phyloP scores from a whole-genome alignment of 2,113 vertebrate genomes.

The Hyaena hyaena region DNA sequence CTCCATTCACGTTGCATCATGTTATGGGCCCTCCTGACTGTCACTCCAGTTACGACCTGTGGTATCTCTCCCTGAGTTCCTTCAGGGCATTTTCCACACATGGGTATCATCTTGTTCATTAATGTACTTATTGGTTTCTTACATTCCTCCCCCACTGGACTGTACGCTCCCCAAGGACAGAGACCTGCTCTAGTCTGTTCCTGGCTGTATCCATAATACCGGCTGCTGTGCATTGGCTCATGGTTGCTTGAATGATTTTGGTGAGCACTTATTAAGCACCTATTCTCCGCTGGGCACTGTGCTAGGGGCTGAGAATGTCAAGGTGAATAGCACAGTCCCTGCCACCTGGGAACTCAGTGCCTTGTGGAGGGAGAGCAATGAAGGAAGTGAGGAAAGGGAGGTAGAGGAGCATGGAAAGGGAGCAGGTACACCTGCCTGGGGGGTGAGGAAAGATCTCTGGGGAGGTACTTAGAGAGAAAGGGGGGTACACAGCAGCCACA shows the following conservation, averaged over 20 bases:
- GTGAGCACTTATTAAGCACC: background rate
- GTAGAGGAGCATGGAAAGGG: background rate
- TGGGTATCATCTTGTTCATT: background rate
- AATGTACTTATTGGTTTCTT: background rate
- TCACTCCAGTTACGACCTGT: background rate
- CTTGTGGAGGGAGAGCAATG: background rate
- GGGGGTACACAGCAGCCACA: background rate
- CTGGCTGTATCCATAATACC: background rate
- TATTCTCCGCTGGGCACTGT: background rate
- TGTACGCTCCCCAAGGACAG: background rate
- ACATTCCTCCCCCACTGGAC: background rate
- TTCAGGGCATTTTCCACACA: background rate
- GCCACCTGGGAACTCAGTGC: background rate
- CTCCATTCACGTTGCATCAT: background rate
- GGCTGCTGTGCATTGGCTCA: background rate
- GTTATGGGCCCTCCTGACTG: background rate
- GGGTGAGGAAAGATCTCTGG: background rate
- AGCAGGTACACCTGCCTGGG: background rate
- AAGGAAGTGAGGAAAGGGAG: background rate
- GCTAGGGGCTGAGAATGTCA: background rate
- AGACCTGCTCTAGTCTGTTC: background rate
- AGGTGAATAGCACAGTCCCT: background rate
- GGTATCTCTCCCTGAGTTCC: background rate
- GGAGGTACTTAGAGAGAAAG: background rate
- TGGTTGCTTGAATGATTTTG: background rate